A percentile compares a stretch with the other conserved stretches of the same genome.
Conservation (phyloP, 2,797 vertebrate species). For the Pseudomugil gertrudae region DNA sequence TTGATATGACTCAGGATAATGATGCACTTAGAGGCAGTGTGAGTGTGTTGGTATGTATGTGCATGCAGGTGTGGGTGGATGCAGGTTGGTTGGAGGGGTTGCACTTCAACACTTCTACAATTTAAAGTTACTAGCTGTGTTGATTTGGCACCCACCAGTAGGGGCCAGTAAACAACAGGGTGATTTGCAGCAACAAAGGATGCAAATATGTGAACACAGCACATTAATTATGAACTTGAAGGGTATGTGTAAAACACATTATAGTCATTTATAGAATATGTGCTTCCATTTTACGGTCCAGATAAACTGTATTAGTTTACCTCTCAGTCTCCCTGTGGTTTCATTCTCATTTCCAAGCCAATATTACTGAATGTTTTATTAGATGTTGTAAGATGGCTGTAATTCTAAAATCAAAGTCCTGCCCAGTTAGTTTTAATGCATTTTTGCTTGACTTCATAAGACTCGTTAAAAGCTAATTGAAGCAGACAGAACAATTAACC, state of each 20-base stretch:
- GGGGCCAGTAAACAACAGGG: slow-evolving; percentile 45
- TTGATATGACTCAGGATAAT: slow-evolving; percentile 60
- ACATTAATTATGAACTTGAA: slow-evolving; percentile 27
- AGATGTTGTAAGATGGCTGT: slow-evolving; percentile 37
- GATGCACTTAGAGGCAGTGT: slow-evolving; percentile 38
- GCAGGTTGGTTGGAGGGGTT: slow-evolving; percentile 1
- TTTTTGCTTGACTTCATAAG: slow-evolving; percentile 32
- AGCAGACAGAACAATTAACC: slow-evolving; percentile 3
- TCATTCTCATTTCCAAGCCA: slow-evolving; percentile 46
- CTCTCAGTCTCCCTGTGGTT: slow-evolving; percentile 27
- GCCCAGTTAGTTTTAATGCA: slow-evolving; percentile 41
- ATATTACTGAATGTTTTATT: slow-evolving; percentile 56
- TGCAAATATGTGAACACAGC: slow-evolving; percentile 5
- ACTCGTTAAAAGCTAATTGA: slow-evolving; percentile 33
- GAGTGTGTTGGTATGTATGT: not conserved
- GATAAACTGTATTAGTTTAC: slow-evolving; percentile 32
- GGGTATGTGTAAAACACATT: slow-evolving; percentile 32
- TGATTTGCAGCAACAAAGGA: slow-evolving; percentile 13
- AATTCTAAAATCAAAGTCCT: slow-evolving; percentile 35
- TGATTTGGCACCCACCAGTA: slow-evolving; percentile 40
- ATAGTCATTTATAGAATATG: slow-evolving; percentile 42
- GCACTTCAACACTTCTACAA: slow-evolving; percentile 8
- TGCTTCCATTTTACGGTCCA: slow-evolving; percentile 36
- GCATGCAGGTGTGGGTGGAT: slow-evolving; percentile 25
- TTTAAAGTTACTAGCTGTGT: slow-evolving; percentile 33